Evolutionary conservation across 2,888 invertebrate species (phyloP).

Genomic region (Rhyacophila evoluta): DNA sequence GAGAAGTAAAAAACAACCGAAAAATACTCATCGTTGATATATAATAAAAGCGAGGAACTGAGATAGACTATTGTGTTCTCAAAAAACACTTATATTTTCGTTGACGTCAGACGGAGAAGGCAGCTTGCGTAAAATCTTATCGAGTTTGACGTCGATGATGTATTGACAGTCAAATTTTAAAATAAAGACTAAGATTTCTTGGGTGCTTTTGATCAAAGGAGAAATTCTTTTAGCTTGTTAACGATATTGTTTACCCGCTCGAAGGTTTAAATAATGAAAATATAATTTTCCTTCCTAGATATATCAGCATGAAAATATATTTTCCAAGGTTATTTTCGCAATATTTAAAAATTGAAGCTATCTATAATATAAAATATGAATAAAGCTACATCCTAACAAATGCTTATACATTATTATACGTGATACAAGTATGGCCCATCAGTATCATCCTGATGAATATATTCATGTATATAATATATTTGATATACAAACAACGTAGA

Average conservation of each 20-base stretch:
- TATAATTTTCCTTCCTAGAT: no score
- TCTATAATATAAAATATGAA: no score
- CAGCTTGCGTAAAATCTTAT: background rate
- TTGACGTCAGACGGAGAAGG: background rate
- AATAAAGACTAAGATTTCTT: background rate
- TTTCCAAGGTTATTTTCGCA: no score
- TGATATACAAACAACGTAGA: no score
- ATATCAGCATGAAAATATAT: no score
- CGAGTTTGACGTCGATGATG: background rate
- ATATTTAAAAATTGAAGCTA: no score
- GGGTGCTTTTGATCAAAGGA: background rate
- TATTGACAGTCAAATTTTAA: background rate
- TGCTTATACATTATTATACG: no score
- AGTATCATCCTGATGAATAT: no score
- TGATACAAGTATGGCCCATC: no score
- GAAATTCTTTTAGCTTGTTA: background rate
- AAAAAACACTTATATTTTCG: background rate
- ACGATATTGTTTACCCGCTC: background rate
- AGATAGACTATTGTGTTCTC: background rate
- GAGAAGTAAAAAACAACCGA: background rate
- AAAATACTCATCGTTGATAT: background rate
- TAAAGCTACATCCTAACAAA: no score
- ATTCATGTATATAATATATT: no score
- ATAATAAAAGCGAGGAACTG: background rate
- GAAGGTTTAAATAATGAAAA: no score